phyloP scores from a whole-genome alignment of 2,797 vertebrate species.

The Molossus molossus region DNA sequence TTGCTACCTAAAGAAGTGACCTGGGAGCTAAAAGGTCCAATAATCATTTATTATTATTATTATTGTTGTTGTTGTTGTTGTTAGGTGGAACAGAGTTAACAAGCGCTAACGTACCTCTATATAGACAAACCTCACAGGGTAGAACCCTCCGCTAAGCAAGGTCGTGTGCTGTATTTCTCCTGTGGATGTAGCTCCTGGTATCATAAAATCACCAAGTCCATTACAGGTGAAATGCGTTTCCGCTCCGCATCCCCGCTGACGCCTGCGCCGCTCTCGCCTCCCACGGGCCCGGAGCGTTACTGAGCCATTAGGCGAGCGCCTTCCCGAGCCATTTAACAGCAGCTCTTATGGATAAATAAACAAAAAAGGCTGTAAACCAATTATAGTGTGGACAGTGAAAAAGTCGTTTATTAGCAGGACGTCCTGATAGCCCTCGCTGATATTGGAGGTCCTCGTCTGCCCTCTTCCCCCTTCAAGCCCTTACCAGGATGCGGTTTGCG shows the following conservation, averaged over 20 bases:
- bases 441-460: conserved; percentile 57
- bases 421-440: conserved; percentile 86
- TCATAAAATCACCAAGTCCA: conserved; percentile 87
- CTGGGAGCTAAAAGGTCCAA: background rate
- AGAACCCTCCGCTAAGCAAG: background rate
- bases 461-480: conserved; percentile 2
- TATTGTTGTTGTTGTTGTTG: background rate
- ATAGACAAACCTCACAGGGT: background rate
- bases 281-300: conserved; percentile 83
- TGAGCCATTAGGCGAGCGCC: conserved; percentile 95
- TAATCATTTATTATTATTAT: background rate
- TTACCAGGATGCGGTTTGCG: background rate
- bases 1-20: background rate
- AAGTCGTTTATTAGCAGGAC: conserved; percentile 94
- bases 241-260: conserved; percentile 76
- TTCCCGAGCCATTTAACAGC: conserved; percentile 95
- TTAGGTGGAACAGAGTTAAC: background rate
- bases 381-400: conserved; percentile 94
- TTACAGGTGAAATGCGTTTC: conserved; percentile 87
- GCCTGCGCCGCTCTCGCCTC: conserved; percentile 70
- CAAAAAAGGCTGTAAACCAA: conserved; percentile 95
- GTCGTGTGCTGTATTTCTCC: background rate
- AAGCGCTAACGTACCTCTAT: background rate
- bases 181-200: background rate
- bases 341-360: conserved; percentile 94